Percentiles rank a stretch among this genome's conserved stretches.
phyloP scores from a whole-genome alignment of 1,140 invertebrate genomes.

The Neodiprion lecontei region DNA sequence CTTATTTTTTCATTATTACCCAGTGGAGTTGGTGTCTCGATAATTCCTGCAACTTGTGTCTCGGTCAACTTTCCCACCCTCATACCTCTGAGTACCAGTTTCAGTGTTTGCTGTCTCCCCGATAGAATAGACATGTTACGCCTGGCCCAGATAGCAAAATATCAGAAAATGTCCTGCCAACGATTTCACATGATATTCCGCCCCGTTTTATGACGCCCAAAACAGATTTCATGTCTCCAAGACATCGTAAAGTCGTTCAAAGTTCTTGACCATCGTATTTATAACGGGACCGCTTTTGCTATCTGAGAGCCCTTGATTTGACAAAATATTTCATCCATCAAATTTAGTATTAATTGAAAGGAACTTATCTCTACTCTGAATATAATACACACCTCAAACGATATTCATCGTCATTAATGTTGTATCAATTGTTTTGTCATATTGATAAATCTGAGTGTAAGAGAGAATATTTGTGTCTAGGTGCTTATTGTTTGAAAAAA shows the following conservation, averaged over 20 bases:
- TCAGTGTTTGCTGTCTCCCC: conserved; percentile 56
- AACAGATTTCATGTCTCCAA: no score
- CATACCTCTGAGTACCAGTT: conserved; percentile 45
- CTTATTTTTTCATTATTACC: conserved; percentile 9
- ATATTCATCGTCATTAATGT: neutral
- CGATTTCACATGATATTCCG: no score
- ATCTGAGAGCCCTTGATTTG: conserved; percentile 36
- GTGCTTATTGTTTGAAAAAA: no score
- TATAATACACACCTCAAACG: neutral
- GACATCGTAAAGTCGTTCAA: no score
- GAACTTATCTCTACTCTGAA: neutral
- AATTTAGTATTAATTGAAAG: no score
- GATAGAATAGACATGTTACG: conserved; percentile 54
- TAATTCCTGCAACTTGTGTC: conserved; percentile 43
- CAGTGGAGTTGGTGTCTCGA: conserved; percentile 35
- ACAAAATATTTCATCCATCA: conserved; percentile 41
- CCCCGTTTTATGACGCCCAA: no score
- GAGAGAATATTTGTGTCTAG: neutral
- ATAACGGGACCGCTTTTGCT: no score
- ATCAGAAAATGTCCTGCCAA: no score
- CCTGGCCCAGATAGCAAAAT: conserved; percentile 30
- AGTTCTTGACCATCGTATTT: no score
- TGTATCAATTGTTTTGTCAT: neutral
- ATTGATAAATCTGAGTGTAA: neutral
- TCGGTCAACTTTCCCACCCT: conserved; percentile 39